Percentiles rank a stretch among this genome's conserved stretches.
phyloP scores from a whole-genome alignment of 1,140 invertebrate species.

The Caligus rogercresseyi region DNA sequence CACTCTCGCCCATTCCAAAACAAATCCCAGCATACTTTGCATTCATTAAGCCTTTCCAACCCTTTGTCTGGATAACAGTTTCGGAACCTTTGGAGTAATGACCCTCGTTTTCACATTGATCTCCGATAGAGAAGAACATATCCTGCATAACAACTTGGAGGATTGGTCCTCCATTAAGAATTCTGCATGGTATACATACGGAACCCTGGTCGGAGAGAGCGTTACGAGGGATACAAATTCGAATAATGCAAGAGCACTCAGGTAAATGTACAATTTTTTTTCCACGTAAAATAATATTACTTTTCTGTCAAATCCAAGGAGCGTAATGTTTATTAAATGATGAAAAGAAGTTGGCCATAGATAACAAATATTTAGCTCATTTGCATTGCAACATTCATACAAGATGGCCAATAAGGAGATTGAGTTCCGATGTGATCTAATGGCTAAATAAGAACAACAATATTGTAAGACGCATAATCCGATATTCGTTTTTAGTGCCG shows the following conservation, averaged over 20 bases:
- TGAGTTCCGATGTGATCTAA: too few species aligned
- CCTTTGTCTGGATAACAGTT: neutral
- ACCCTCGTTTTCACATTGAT: neutral
- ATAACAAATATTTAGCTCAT: too few species aligned
- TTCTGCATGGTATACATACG: slow-evolving; percentile 8
- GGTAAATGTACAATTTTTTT: neutral
- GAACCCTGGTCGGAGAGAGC: slow-evolving; percentile 8
- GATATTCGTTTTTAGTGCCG: too few species aligned
- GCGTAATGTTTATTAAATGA: too few species aligned
- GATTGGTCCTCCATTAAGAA: neutral
- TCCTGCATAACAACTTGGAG: neutral
- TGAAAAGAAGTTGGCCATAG: too few species aligned
- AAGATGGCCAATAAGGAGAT: too few species aligned
- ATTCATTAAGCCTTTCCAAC: neutral
- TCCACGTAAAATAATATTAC: too few species aligned
- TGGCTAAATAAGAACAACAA: too few species aligned
- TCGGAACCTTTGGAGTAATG: neutral
- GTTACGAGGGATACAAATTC: slow-evolving; percentile 10
- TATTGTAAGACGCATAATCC: too few species aligned
- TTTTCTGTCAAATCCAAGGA: too few species aligned
- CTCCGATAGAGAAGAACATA: neutral
- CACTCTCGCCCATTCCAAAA: neutral
- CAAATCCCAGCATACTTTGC: neutral
- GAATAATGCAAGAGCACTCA: slow-evolving; percentile 2
- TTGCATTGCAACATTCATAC: too few species aligned